Base-by-base conservation (phyloP, 2,888 invertebrate species). In the Alcis repandata region DNA sequence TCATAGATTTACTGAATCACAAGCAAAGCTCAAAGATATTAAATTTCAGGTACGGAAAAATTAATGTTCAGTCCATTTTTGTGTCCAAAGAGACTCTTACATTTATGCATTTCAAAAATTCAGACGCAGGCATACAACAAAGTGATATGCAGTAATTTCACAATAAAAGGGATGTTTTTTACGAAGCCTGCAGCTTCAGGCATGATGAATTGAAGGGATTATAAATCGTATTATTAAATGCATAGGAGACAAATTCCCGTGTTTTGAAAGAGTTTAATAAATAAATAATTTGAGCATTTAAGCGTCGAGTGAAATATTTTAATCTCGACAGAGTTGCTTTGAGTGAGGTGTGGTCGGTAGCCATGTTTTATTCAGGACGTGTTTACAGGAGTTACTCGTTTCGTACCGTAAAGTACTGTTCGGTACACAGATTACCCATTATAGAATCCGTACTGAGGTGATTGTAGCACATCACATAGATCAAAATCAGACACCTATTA, bases 231-330 rank as follows among this genome's bases (percentile, higher is more conserved):
- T 75, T 58, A 68, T 27, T 61, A 67, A 43, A 41, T 15, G 32
- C 46, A 74, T 69, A 76, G 71, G 68, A 68, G 68, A 72, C 72
- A 83, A 72, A 78, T 79, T 73, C 54, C 43, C 59, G 53, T 70
- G 62, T 20, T 32, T 17, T 8, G 10, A 20, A 40, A 53, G 70
- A 73, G 80, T 76, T 87, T 87, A 82, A 87, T 89, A 87, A 90
- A 91, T 91, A 88, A 90, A 91, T 91, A 88, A 90, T 90, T 89
- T 86, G 80, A 85, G 80, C 82, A 84, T 87, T 75, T 87, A 86
- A 87, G 86, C 85, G 79, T 83, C 69, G 74, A 83, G 84, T 78
- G 85, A 89, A 88, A 89, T 91, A 89, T 91, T 91, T 91, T 91
- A 90, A 91, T 91, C 88, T 87, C 86, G 75, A 82, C 83, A 83